A percentile compares a stretch with the other conserved stretches of the same genome.
These are phyloP conservation scores for Smittia aterrima DNA, from an alignment of 2,888 invertebrate genomes.

Conservation along the genomic window DNA sequence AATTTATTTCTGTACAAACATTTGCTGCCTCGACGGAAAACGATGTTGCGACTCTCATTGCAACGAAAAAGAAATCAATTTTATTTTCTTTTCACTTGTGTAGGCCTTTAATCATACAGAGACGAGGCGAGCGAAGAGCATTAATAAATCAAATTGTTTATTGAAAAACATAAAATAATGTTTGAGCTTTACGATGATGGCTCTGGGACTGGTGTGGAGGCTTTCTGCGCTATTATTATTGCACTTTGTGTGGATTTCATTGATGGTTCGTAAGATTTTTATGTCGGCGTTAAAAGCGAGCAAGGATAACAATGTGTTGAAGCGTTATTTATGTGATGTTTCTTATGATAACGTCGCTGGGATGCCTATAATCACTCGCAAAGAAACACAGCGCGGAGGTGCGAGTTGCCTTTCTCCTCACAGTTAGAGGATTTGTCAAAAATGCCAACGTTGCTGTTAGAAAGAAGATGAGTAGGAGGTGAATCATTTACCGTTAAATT, in stretches of 20 bases:
- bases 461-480: not conserved
- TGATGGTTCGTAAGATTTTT: not conserved
- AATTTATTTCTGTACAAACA: slow-evolving; percentile 16
- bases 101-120: slow-evolving; percentile 14
- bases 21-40: slow-evolving; percentile 13
- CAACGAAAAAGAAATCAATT: slow-evolving; percentile 20
- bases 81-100: slow-evolving; percentile 15
- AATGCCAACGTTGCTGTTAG: not conserved
- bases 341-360: not conserved
- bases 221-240: slow-evolving; percentile 17
- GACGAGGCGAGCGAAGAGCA: slow-evolving; percentile 7
- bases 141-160: slow-evolving; percentile 42
- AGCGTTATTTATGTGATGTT: slow-evolving; percentile 25
- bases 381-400: not conserved
- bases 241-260: not conserved
- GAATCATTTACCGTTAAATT: slow-evolving; percentile 41
- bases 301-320: slow-evolving; percentile 40
- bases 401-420: not conserved
- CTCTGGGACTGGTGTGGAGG: not conserved
- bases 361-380: not conserved
- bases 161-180: slow-evolving; percentile 40
- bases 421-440: not conserved
- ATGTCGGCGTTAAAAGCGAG: slow-evolving; percentile 12
- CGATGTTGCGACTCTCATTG: not conserved
- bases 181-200: slow-evolving; percentile 15